phyloP scores from a whole-genome alignment of 2,797 vertebrate species.

The Percopsis omiscomaycus region DNA sequence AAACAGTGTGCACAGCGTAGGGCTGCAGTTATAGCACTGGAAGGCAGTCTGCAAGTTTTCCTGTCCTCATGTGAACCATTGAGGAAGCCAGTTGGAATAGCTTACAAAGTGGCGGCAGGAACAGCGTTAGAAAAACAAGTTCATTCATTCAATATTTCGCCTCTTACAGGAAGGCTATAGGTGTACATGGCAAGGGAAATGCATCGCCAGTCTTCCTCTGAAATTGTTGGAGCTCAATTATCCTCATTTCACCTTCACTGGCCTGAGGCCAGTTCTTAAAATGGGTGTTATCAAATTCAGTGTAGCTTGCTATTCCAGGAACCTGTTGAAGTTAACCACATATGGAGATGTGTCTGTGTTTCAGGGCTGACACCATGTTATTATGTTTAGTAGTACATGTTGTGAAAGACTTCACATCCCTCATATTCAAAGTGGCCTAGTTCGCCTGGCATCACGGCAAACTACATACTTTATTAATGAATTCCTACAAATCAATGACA shows the following conservation, averaged over 20 bases:
- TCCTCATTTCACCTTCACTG: conserved; percentile 66
- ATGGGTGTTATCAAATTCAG: conserved; percentile 2
- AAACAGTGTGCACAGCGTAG: conserved; percentile 40
- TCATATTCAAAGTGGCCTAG: background rate
- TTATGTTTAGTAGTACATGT: conserved; percentile 14
- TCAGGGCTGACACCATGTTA: conserved; percentile 24
- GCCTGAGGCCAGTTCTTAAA: conserved; percentile 7
- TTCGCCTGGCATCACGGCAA: conserved; percentile 12
- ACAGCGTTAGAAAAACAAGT: conserved; percentile 31
- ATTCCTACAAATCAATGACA: conserved; percentile 44
- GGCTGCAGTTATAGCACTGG: conserved; percentile 47
- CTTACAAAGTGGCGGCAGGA: conserved; percentile 38
- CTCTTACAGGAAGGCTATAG: background rate
- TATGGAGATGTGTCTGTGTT: background rate
- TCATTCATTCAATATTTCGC: conserved; percentile 49
- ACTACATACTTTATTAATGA: conserved; percentile 1
- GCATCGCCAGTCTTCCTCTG: background rate
- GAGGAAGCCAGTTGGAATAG: conserved; percentile 41
- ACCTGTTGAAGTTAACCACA: conserved; percentile 12
- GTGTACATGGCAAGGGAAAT: no score
- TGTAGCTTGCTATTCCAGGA: conserved; percentile 42
- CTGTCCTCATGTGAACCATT: conserved; percentile 68
- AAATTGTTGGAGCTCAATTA: conserved; percentile 25
- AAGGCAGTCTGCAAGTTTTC: conserved; percentile 46
- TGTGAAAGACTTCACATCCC: background rate